Conservation (phyloP, 2,113 vertebrate species). For the Apodemus sylvaticus region DNA sequence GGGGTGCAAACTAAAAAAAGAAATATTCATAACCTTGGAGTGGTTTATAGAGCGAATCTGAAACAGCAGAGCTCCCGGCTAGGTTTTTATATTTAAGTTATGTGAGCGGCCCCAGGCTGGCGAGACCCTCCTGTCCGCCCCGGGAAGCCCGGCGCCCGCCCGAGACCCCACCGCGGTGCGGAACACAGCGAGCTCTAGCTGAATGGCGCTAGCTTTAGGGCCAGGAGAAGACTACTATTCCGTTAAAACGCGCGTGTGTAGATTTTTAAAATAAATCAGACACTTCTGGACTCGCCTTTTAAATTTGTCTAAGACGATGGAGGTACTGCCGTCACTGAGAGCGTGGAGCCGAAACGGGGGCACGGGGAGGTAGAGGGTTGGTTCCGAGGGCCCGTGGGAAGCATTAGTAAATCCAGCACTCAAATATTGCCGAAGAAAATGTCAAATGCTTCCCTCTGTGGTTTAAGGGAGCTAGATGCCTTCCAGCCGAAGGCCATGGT, state of each 20-base stretch:
- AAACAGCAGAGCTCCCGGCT: background rate
- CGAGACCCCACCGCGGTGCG: background rate
- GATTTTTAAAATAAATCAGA: too few species aligned
- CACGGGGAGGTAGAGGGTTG: too few species aligned
- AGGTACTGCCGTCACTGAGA: background rate
- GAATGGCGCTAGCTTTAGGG: accelerated
- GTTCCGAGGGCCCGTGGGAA: too few species aligned
- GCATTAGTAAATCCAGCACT: background rate
- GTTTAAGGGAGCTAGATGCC: background rate
- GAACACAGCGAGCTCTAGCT: too few species aligned
- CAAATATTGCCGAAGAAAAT: background rate
- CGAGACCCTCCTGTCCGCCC: background rate
- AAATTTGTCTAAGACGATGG: background rate
- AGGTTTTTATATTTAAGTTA: constrained; percentile 1
- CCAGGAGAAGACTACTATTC: too few species aligned
- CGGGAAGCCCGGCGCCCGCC: background rate
- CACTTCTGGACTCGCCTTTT: background rate
- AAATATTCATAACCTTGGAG: background rate
- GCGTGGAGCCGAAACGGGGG: background rate
- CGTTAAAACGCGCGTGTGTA: background rate
- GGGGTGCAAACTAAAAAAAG: background rate
- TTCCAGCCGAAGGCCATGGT: too few species aligned
- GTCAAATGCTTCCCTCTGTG: too few species aligned
- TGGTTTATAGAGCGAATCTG: background rate
- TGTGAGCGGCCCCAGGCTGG: background rate